phyloP scores from a whole-genome alignment of 2,113 vertebrate species.

The Zapornia atra region DNA sequence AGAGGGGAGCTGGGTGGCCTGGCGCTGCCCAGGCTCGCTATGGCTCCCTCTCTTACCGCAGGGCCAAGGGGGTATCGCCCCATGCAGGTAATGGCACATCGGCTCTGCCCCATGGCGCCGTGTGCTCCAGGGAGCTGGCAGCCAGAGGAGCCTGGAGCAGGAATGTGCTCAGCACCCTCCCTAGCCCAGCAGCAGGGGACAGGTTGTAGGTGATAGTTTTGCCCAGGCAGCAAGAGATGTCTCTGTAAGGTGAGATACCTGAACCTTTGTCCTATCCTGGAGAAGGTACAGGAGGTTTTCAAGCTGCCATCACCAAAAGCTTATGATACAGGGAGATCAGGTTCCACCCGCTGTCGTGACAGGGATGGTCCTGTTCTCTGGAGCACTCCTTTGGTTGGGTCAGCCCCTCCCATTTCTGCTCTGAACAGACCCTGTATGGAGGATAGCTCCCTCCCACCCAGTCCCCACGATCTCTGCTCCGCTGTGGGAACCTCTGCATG shows the following conservation, averaged over 20 bases:
- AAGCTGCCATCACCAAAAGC: not conserved
- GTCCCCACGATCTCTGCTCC: not conserved
- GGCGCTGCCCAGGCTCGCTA: not conserved
- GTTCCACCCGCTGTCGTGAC: not conserved
- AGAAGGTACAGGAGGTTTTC: not conserved
- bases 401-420: not conserved
- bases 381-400: not conserved
- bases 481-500: slow-evolving; percentile 72
- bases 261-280: not conserved
- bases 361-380: not conserved
- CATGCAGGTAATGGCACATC: not conserved
- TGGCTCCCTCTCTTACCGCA: not conserved
- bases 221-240: not conserved
- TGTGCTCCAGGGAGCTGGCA: not conserved
- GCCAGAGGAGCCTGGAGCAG: not conserved
- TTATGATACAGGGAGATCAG: not conserved
- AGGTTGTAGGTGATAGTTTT: not conserved
- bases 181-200: not conserved
- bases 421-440: not conserved
- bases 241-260: not conserved
- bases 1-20: slow-evolving; percentile 67
- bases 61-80: not conserved
- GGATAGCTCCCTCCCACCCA: not conserved
- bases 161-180: not conserved
- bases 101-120: accelerated